Evolutionary conservation across 2,797 vertebrate species (phyloP).

Genomic region (Phoebastria nigripes): DNA sequence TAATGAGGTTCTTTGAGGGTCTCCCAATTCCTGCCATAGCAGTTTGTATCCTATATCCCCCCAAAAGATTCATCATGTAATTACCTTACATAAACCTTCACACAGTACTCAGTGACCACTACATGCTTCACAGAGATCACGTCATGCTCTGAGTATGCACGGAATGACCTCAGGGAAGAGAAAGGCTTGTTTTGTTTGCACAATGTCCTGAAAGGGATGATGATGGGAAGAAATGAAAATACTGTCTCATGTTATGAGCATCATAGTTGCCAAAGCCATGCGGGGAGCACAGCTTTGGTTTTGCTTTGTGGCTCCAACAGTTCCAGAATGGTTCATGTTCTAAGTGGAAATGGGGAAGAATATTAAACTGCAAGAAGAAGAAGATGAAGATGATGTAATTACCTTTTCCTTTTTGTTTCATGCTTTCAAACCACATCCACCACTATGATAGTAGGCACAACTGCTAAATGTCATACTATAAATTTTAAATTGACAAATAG

Average conservation of each 20-base stretch:
- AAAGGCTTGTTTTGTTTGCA: background rate
- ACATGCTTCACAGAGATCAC: background rate
- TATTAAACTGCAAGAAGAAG: background rate
- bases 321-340: background rate
- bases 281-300: background rate
- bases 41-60: background rate
- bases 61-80: background rate
- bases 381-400: background rate
- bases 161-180: background rate
- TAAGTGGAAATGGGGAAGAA: background rate
- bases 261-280: background rate
- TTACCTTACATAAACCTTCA: background rate
- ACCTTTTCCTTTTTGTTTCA: background rate
- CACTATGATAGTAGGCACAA: background rate
- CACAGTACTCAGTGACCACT: background rate
- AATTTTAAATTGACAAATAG: conserved; percentile 44
- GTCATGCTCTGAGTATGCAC: background rate
- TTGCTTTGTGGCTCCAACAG: background rate
- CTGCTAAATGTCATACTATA: conserved; percentile 4
- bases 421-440: conserved; percentile 8
- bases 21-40: background rate
- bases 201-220: background rate
- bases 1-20: background rate
- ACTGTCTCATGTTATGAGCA: background rate
- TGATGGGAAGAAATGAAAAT: background rate